phyloP scores from a whole-genome alignment of 2,888 invertebrate species.

The Sinhomidia bicolor region DNA sequence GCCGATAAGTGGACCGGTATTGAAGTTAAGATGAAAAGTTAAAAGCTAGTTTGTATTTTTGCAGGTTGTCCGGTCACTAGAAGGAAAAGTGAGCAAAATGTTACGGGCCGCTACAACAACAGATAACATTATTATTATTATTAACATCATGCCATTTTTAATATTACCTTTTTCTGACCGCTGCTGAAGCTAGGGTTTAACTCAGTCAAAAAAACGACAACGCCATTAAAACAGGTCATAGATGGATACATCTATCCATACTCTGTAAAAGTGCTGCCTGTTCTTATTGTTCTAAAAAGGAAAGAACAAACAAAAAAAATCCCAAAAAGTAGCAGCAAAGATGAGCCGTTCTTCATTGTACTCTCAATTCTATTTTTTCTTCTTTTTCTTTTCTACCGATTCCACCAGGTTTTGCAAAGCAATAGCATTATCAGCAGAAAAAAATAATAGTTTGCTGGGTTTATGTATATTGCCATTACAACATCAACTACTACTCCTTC shows the following conservation, averaged over 20 bases:
- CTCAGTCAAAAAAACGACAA: constrained; percentile 4
- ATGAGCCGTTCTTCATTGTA: constrained; percentile 47
- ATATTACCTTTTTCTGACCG: no score
- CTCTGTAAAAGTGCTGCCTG: not conserved
- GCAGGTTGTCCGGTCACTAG: no score
- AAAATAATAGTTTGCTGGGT: constrained; percentile 13
- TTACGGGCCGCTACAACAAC: no score
- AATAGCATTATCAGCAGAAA: constrained; percentile 45
- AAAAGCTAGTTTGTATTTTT: no score
- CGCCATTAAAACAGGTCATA: not conserved
- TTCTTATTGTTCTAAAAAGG: not conserved
- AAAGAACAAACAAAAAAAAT: constrained; percentile 21
- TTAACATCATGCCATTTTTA: no score
- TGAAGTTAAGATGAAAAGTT: no score
- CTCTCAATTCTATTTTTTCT: not conserved
- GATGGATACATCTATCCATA: not conserved
- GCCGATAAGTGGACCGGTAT: no score
- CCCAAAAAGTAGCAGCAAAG: constrained; percentile 12
- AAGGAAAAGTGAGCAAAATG: no score
- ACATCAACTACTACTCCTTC: no score
- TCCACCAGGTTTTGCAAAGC: constrained; percentile 47
- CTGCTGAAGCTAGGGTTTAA: no score
- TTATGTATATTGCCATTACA: constrained; percentile 11
- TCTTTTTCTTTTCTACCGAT: not conserved
- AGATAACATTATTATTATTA: no score